Conservation (phyloP, 2,113 vertebrate genomes). For the Hiodon tergisus region DNA sequence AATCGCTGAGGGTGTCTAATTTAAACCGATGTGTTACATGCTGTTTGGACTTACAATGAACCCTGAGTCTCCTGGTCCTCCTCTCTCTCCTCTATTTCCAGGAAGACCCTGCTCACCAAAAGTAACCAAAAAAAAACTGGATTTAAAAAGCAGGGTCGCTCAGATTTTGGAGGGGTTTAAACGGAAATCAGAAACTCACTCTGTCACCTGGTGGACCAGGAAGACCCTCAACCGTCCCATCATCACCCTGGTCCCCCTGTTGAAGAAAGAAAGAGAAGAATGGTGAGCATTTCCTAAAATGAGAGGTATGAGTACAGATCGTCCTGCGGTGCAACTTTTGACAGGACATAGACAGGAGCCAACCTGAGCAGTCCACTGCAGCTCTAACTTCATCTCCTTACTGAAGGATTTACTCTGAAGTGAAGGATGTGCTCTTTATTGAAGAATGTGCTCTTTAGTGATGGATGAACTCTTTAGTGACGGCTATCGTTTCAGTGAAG, state of each 20-base stretch:
- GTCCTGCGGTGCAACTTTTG: too few relatives aligned
- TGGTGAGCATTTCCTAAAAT: neutral
- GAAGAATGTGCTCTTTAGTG: too few relatives aligned
- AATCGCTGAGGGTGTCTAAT: too few relatives aligned
- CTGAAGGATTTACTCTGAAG: too few relatives aligned
- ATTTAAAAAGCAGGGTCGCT: neutral
- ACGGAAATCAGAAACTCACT: conserved; percentile 64
- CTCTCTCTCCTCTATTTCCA: conserved; percentile 84
- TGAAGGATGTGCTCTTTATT: too few relatives aligned
- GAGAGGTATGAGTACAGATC: too few relatives aligned
- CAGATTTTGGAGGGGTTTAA: neutral
- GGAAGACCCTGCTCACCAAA: conserved; percentile 65
- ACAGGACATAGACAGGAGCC: too few relatives aligned
- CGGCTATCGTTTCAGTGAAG: too few relatives aligned
- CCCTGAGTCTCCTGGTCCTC: conserved; percentile 87
- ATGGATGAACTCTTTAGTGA: too few relatives aligned
- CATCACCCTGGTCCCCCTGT: conserved; percentile 90
- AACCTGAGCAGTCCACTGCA: too few relatives aligned
- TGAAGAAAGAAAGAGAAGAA: conserved; percentile 32
- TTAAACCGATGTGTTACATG: neutral
- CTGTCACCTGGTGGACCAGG: conserved; percentile 83
- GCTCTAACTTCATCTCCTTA: too few relatives aligned
- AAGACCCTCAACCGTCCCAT: conserved; percentile 83
- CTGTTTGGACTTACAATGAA: conserved; percentile 74
- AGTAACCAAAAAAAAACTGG: conserved; percentile 6